These are phyloP conservation scores for Auanema freiburgensis DNA, from an alignment of 2,888 invertebrate species.

Conservation along the genomic window DNA sequence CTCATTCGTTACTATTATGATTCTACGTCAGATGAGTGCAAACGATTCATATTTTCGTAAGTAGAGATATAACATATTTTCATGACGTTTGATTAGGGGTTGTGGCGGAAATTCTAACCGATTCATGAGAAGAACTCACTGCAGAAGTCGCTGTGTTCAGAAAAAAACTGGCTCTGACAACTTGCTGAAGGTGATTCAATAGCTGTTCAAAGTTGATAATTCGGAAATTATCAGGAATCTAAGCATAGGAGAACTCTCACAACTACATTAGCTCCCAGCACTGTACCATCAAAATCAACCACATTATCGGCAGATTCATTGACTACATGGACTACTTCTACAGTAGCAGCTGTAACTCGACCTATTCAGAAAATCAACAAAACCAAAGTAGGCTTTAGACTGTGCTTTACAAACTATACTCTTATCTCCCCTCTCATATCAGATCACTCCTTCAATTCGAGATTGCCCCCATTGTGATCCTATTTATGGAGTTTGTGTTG, in stretches of 20 bases:
- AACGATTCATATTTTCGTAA: slow-evolving; percentile 57
- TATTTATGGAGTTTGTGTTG: slow-evolving; percentile 47
- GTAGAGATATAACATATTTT: slow-evolving; percentile 13
- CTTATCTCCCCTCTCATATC: background rate
- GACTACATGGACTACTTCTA: slow-evolving; percentile 5
- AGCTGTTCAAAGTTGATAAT: background rate
- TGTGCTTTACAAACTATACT: background rate
- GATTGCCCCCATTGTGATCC: slow-evolving; percentile 44
- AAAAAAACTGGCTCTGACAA: too few relatives aligned
- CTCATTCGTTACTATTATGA: slow-evolving; percentile 59
- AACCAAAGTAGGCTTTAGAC: background rate
- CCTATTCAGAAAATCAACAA: slow-evolving; percentile 3
- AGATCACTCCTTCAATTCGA: slow-evolving; percentile 18
- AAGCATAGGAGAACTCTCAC: slow-evolving; percentile 22
- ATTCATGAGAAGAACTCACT: slow-evolving; percentile 45
- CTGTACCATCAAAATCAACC: slow-evolving; percentile 14
- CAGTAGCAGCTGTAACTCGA: slow-evolving; percentile 8
- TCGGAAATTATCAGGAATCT: slow-evolving; percentile 11
- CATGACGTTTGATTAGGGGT: slow-evolving; percentile 31
- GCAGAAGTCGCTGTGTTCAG: slow-evolving; percentile 43
- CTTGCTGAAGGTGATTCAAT: slow-evolving; percentile 3
- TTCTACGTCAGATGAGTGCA: slow-evolving; percentile 45
- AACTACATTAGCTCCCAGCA: too few relatives aligned
- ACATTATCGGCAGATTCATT: too few relatives aligned
- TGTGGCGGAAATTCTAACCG: slow-evolving; percentile 52